Evolutionary conservation across 2,113 vertebrate species (phyloP).

Genomic region (Cottus gobio): DNA sequence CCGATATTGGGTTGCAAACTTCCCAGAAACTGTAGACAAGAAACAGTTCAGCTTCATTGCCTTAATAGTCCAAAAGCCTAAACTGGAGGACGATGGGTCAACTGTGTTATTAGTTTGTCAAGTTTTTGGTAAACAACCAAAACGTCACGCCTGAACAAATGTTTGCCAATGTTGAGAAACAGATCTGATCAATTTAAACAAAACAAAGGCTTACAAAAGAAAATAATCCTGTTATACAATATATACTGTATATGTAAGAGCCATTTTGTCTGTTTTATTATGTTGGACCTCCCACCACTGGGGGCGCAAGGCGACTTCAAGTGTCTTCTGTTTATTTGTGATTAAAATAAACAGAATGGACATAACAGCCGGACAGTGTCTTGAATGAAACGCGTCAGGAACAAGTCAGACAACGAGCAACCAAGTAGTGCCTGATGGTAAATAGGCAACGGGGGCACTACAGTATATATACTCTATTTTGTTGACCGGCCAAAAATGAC

Average conservation of each 20-base stretch:
- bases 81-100: background rate
- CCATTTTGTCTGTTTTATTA: no score
- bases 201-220: background rate
- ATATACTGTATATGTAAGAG: background rate
- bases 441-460: no score
- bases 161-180: background rate
- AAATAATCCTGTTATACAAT: background rate
- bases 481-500: background rate
- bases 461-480: background rate
- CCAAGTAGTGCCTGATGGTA: no score
- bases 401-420: no score
- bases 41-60: background rate
- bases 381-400: no score
- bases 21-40: background rate
- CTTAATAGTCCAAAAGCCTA: background rate
- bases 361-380: no score
- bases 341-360: no score
- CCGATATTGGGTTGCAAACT: background rate
- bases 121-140: background rate
- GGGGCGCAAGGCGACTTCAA: no score
- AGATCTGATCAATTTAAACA: background rate
- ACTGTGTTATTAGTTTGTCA: no score
- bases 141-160: background rate
- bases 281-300: no score
- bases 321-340: no score